Conservation (phyloP, 2,797 vertebrate species). For the Ctenopoma multispine region DNA sequence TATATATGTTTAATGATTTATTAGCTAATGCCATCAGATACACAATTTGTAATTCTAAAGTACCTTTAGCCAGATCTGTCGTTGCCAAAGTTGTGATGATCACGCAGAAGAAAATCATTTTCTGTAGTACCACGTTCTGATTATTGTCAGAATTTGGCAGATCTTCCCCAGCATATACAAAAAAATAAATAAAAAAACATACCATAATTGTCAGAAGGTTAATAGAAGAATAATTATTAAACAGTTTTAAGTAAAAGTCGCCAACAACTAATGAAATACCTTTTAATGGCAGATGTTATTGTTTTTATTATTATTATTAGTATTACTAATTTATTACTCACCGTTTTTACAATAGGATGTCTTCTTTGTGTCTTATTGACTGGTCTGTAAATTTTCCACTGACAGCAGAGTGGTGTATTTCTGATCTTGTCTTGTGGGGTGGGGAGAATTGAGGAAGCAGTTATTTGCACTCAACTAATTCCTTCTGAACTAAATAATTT, state of each 20-base stretch:
- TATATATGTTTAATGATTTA: neutral
- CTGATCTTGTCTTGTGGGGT: neutral
- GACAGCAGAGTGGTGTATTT: fast-evolving
- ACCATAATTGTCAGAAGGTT: too few species aligned
- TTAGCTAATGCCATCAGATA: too few species aligned
- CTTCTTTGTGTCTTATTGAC: neutral
- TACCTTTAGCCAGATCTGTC: slow-evolving; percentile 20
- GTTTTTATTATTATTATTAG: too few species aligned
- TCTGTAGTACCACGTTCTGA: slow-evolving; percentile 19
- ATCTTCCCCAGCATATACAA: too few species aligned
- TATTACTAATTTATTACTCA: neutral
- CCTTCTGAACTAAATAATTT: too few species aligned
- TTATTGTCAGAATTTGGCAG: too few species aligned
- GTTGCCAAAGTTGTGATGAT: slow-evolving; percentile 9
- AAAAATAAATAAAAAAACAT: neutral
- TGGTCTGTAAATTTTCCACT: neutral
- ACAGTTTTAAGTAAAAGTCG: too few species aligned
- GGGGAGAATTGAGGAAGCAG: neutral
- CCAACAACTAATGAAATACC: too few species aligned
- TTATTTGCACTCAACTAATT: too few species aligned
- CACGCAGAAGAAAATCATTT: slow-evolving; percentile 21
- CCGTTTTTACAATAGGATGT: neutral
- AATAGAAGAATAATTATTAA: too few species aligned
- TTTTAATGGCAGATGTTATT: too few species aligned
- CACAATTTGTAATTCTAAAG: neutral